A percentile compares a stretch with the other conserved stretches of the same genome.
Evolutionary conservation across 2,113 vertebrate genomes (phyloP).

Genomic region (Entosphenus tridentatus): DNA sequence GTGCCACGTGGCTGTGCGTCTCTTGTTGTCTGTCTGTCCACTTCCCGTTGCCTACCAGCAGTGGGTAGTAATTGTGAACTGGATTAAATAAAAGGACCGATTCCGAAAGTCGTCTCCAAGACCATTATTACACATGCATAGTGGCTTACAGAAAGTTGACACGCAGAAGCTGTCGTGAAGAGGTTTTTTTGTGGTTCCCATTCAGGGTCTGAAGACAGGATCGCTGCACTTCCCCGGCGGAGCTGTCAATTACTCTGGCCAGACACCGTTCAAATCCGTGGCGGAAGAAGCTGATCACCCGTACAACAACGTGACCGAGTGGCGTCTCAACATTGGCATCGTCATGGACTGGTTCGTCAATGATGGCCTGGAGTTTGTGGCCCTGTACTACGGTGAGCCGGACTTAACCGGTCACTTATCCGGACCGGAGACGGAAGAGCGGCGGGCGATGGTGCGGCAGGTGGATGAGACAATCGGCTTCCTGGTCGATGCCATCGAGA

Average conservation of each 20-base stretch:
- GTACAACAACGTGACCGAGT: constrained; percentile 33
- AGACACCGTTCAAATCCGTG: constrained; percentile 19
- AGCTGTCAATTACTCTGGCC: constrained; percentile 32
- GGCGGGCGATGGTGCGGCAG: constrained; percentile 31
- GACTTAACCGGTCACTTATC: constrained; percentile 37
- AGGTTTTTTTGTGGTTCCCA: not conserved
- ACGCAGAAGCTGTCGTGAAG: not conserved
- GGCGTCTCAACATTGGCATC: constrained; percentile 33
- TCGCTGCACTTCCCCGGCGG: constrained; percentile 55
- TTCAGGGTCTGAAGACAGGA: constrained; percentile 48
- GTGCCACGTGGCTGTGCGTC: no score
- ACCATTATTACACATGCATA: no score
- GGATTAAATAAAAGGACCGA: no score
- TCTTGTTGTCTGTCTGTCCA: no score
- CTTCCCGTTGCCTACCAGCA: no score
- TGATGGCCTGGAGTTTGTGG: constrained; percentile 37
- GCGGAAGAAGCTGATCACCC: constrained; percentile 27
- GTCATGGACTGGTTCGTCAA: constrained; percentile 33
- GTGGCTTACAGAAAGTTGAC: not conserved
- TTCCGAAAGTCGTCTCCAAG: no score
- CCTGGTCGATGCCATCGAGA: constrained; percentile 22
- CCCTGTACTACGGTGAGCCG: constrained; percentile 58
- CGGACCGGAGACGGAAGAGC: constrained; percentile 37
- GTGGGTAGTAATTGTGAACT: no score
- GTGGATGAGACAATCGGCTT: constrained; percentile 53